phyloP scores from a whole-genome alignment of 2,113 vertebrate species.

The Malurus elegans region DNA sequence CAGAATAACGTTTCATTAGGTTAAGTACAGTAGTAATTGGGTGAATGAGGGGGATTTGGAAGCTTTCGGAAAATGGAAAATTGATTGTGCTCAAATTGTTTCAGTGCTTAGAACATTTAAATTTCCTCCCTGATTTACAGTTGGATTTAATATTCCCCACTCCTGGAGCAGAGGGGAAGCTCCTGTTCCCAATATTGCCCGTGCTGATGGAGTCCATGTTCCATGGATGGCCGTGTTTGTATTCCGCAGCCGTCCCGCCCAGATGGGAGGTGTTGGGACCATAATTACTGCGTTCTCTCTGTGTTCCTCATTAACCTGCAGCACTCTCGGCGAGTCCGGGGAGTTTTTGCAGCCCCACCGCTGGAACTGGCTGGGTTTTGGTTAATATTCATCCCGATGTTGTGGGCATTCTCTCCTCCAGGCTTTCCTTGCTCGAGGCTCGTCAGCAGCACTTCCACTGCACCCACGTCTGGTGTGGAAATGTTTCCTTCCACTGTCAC shows the following conservation, averaged over 20 bases:
- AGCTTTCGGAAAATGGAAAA: slow-evolving; percentile 80
- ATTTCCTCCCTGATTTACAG: not conserved
- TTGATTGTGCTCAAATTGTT: slow-evolving; percentile 72
- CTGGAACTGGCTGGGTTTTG: not conserved
- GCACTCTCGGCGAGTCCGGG: slow-evolving; percentile 21
- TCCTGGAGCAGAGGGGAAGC: not conserved
- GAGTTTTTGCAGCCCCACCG: slow-evolving; percentile 24
- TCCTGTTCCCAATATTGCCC: not conserved
- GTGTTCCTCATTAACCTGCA: slow-evolving; percentile 63
- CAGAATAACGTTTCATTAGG: slow-evolving; percentile 85
- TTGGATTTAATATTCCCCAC: slow-evolving; percentile 29
- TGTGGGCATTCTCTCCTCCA: not conserved
- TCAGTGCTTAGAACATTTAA: not conserved
- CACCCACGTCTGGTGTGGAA: not conserved
- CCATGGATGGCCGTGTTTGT: not conserved
- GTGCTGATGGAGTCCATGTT: not conserved
- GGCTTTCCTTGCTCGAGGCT: not conserved
- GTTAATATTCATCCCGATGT: slow-evolving; percentile 19
- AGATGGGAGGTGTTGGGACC: slow-evolving; percentile 49
- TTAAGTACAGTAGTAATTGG: slow-evolving; percentile 76
- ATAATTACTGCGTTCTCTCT: slow-evolving; percentile 41
- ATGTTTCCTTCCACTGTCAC: slow-evolving; percentile 48
- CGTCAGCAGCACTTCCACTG: slow-evolving; percentile 4
- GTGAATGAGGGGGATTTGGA: slow-evolving; percentile 70
- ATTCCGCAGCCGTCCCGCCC: slow-evolving; percentile 39